These are phyloP conservation scores for Encarsia formosa DNA, from an alignment of 2,888 invertebrate genomes.

Conservation along the genomic window DNA sequence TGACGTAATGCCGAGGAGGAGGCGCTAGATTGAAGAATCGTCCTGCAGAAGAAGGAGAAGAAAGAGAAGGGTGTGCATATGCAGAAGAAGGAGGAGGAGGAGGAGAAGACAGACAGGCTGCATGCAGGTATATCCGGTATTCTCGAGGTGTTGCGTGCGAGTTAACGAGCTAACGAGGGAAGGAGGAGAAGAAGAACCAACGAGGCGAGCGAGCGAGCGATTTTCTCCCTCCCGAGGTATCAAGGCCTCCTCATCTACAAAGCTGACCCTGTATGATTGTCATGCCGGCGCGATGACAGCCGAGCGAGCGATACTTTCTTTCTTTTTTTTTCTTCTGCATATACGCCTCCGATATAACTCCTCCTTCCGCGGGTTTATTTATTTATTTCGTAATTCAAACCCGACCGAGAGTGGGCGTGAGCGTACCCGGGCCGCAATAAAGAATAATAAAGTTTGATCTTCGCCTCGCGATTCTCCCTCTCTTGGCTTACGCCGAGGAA, in stretches of 20 bases:
- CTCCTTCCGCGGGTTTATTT: slow-evolving; percentile 18
- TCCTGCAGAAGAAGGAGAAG: slow-evolving; percentile 15
- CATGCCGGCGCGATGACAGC: slow-evolving; percentile 10
- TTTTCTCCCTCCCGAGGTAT: slow-evolving; percentile 52
- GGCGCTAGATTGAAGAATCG: slow-evolving; percentile 27
- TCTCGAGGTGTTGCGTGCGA: slow-evolving; percentile 51
- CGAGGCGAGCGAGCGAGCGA: slow-evolving; percentile 36
- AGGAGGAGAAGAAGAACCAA: slow-evolving; percentile 37
- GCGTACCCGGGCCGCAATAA: slow-evolving; percentile 9
- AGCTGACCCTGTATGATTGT: not conserved
- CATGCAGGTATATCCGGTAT: slow-evolving; percentile 50
- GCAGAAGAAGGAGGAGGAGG: not conserved
- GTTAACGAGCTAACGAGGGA: slow-evolving; percentile 52
- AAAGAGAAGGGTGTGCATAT: not conserved
- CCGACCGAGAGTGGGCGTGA: slow-evolving; percentile 18
- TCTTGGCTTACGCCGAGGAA: slow-evolving; percentile 7
- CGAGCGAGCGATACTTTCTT: slow-evolving; percentile 9
- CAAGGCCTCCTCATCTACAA: slow-evolving; percentile 36
- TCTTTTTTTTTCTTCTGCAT: not conserved
- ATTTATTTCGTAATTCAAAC: slow-evolving; percentile 28
- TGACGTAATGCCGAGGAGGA: too few relatives aligned
- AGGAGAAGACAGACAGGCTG: slow-evolving; percentile 34
- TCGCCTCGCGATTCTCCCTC: slow-evolving; percentile 4
- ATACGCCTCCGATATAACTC: not conserved
- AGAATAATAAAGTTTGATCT: slow-evolving; percentile 27